Evolutionary conservation across 1,140 invertebrate genomes (phyloP).

Genomic region (Drosophila oshimai): DNA sequence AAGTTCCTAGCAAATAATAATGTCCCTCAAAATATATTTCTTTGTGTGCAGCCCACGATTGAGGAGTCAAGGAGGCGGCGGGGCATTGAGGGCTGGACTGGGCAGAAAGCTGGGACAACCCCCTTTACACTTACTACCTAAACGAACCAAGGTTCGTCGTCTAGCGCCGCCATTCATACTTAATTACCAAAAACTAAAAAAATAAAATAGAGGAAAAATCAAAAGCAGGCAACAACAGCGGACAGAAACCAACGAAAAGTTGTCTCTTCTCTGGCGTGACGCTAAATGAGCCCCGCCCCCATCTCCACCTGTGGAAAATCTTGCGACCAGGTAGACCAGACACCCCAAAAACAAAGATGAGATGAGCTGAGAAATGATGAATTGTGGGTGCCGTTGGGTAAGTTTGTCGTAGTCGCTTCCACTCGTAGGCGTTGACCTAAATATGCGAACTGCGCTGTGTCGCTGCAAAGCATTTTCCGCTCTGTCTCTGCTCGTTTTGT

Average conservation of each 20-base stretch:
- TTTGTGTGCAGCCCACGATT: not conserved
- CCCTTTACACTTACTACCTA: constrained; percentile 42
- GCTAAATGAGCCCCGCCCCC: constrained; percentile 49
- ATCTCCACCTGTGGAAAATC: constrained; percentile 43
- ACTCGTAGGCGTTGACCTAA: constrained; percentile 77
- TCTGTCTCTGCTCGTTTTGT: constrained; percentile 63
- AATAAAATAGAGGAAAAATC: constrained; percentile 25
- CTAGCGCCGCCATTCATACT: constrained; percentile 80
- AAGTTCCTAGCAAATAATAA: too few relatives aligned
- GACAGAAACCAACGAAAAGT: constrained; percentile 40
- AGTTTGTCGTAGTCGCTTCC: constrained; percentile 71
- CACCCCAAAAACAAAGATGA: constrained; percentile 20
- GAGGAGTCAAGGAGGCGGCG: not conserved
- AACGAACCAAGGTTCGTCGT: constrained; percentile 51
- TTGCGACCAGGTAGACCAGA: constrained; percentile 70
- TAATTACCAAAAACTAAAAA: constrained; percentile 70
- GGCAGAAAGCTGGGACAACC: constrained; percentile 19
- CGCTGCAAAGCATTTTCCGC: constrained; percentile 46
- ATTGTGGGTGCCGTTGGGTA: constrained; percentile 74
- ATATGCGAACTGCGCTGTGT: constrained; percentile 53
- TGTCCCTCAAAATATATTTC: not conserved
- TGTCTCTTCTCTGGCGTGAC: constrained; percentile 71
- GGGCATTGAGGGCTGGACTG: not conserved
- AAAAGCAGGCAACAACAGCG: not conserved
- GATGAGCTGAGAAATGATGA: constrained; percentile 63